These are phyloP conservation scores for Apodemia duryi DNA, from an alignment of 2,888 invertebrate species.

Conservation along the genomic window DNA sequence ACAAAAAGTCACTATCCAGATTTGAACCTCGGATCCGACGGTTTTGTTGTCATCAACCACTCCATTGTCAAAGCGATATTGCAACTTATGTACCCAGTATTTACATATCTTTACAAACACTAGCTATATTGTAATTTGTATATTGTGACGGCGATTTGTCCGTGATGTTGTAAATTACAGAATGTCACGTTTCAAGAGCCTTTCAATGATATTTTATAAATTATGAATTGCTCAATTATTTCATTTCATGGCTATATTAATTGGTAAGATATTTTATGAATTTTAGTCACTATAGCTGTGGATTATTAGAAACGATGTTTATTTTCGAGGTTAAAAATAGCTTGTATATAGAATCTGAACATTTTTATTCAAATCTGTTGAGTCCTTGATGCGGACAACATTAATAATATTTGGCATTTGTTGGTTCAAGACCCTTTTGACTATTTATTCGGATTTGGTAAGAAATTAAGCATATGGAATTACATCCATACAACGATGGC, in stretches of 20 bases:
- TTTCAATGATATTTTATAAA: not conserved
- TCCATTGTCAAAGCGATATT: not conserved
- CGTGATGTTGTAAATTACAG: conserved; percentile 7
- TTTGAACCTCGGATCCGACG: not conserved
- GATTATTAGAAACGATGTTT: too few species aligned
- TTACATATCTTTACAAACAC: conserved; percentile 4
- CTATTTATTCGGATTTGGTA: too few species aligned
- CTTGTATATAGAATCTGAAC: too few species aligned
- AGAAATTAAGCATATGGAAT: too few species aligned
- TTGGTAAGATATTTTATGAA: too few species aligned
- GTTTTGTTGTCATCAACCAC: not conserved
- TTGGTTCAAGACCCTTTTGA: too few species aligned
- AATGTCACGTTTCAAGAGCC: conserved; percentile 9
- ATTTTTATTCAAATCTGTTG: too few species aligned
- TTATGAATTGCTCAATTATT: conserved; percentile 9
- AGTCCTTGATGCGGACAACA: too few species aligned
- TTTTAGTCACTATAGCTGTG: too few species aligned
- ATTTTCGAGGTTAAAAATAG: too few species aligned
- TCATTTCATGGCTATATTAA: conserved; percentile 6
- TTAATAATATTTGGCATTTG: too few species aligned
- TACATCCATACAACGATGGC: too few species aligned
- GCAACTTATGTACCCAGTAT: not conserved
- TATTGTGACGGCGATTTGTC: conserved; percentile 8
- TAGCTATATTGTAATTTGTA: not conserved
- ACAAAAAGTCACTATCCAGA: not conserved